Evolutionary conservation across 2,888 invertebrate species (phyloP), one percentile per base, ranked within the genome.

Genomic region (Dendrolimus houi): DNA sequence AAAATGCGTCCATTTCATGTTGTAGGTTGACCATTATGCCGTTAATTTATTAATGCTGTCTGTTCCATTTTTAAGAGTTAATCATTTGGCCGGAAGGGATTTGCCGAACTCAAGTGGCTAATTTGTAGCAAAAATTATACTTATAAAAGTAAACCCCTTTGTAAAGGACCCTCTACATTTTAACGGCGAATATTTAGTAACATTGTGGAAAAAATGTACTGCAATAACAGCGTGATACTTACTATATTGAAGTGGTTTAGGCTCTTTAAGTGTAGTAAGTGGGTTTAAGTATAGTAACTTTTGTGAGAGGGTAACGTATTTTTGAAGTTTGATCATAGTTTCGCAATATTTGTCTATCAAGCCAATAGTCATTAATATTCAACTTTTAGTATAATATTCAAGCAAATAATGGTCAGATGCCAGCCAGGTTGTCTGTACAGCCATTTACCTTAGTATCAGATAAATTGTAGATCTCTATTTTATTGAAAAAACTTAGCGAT

Each of bases 21-120:
- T 17, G 17, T 17, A 17, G 17, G 3, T 17, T 17, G 0, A 17
- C 17, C 17, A 17, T 17, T 17, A 17, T 17, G 17, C 2, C 17
- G 3, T 17, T 17, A 17, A 17, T 17, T 17, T 17, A 17, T 17
- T 17, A 17, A 17, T 17, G 17, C 6, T 12, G 0, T 78, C 73
- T 74, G 66, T 9, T 47, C 1, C 3, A 0, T 72, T 68, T 55
- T 0, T 56, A 71, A 13, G 60, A 73, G 83, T 82, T 61, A 60
- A 47, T 52, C 10, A 47, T 47, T 9, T 62, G 69, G 79, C 80
- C 80, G 81, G 80, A 78, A 84, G 81, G 83, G 83, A 75, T 74
- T 80, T 82, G 78, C 76, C 83, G 78, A 80, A 84, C 75, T 84
- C 75, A 85, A 89, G 85, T 83, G 83, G 85, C 83, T 86, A 87